Base-by-base conservation (phyloP, 2,797 vertebrate genomes). In the Margarornis squamiger region DNA sequence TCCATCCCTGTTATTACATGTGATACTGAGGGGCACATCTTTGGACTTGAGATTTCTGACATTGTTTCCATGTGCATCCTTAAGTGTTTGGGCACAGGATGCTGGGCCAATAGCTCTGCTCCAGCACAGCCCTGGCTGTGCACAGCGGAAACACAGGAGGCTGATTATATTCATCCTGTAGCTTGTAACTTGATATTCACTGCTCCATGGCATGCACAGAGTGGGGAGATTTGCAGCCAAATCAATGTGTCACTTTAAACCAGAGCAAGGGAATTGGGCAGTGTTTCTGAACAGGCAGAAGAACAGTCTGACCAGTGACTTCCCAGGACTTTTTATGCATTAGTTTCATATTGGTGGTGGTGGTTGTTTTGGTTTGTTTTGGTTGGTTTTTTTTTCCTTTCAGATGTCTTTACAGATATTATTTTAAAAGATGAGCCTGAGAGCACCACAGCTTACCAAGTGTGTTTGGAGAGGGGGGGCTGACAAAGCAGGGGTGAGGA, bases 101-200 rank as follows among this genome's bases (percentile, higher is more conserved):
- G 82, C 67, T 52, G 91, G 81, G 71, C 67, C 55, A 22, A 48
- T 6, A 41, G 65, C 57, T 51, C 61, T 67, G 76, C 57, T 66
- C 41, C n/a, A 5, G 49, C 7, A 13, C 36, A 36, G 86, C 70
- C 5, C 85, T 81, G 49, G 51, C 51, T 52, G 34, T 3, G 2
- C 38, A 2, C 62, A 16, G 70, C 2, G 2, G 70, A 52, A 93
- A 78, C 66, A 81, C 82, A 63, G 90, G 26, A 49, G 79, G 55
- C 85, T 73, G 72, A 70, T 90, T 81, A 61, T 77, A 58, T 78
- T 54, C 90, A 81, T 85, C 67, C 88, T 49, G 39, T 23, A 4
- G 43, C 90, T 91, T 63, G 89, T 58, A 96, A 94, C 66, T 51
- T 79, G 89, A 91, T 92, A 78, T 34, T 86, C 79, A 6, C n/a